Evolutionary conservation across 2,797 vertebrate species (phyloP).

Genomic region (Florisuga fusca): DNA sequence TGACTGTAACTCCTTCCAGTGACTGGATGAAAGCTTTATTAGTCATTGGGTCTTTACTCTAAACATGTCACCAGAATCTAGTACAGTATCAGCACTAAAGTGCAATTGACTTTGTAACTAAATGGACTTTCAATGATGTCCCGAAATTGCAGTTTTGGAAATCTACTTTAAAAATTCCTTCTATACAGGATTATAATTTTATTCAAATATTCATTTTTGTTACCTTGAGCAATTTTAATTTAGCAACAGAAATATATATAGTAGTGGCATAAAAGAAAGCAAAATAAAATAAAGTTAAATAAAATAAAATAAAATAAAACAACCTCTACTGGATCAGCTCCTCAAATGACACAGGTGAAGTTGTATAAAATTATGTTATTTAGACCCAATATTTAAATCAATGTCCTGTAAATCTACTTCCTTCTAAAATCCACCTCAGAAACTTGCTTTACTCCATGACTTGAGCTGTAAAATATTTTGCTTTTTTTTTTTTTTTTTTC

Average conservation of each 20-base stretch:
- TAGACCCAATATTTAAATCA: slow-evolving; percentile 21
- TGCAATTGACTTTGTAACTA: slow-evolving; percentile 58
- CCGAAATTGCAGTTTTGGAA: slow-evolving; percentile 38
- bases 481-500: neutral
- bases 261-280: neutral
- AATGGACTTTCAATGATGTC: slow-evolving; percentile 53
- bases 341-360: neutral
- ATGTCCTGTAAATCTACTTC: neutral
- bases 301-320: neutral
- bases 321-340: neutral
- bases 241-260: neutral
- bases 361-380: neutral
- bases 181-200: slow-evolving; percentile 49
- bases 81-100: slow-evolving; percentile 53
- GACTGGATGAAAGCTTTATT: slow-evolving; percentile 78
- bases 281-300: neutral
- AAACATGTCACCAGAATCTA: slow-evolving; percentile 74
- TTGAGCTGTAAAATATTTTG: neutral
- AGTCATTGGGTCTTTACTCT: slow-evolving; percentile 67
- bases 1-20: slow-evolving; percentile 73
- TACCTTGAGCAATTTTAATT: slow-evolving; percentile 43
- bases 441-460: neutral
- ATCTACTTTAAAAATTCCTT: slow-evolving; percentile 21
- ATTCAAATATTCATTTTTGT: slow-evolving; percentile 33
- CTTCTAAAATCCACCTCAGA: neutral